Base-by-base conservation (phyloP, 1,140 invertebrate species). In the Polypedilum pembai region DNA sequence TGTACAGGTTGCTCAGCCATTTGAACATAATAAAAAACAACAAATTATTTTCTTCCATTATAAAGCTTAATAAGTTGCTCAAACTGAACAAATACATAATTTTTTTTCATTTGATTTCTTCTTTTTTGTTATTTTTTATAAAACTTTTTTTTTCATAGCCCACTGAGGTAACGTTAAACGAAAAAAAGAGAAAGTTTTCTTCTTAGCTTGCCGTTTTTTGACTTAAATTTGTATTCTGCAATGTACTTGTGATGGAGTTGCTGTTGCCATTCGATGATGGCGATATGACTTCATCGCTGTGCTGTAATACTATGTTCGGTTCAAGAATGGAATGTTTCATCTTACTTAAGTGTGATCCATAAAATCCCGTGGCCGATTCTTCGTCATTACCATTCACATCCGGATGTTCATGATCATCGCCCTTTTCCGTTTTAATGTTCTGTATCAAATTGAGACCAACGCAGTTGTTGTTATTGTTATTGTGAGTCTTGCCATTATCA, bases 81-180 rank as follows among this genome's bases (percentile, higher is more conserved):
- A 56, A 33, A 56, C 45, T 56, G 45, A 56, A 56, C 45, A 56
- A 33, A 56, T 56, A 56, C 45, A 56, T 56, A 56, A 12, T 18
- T 69, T 21, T 69, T 69, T 18, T 69, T 69, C 65, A 18, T 69
- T 69, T 69, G 7, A 21, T 69, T 21, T 69, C 17, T 18, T 21
- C 18, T 20, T 15, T 56, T 56, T 56, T 56, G 45, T 56, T 15
- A 56, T 15, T 56, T 66, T 66, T 69, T 69, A 21, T 69, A 20
- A 17, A 17, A 15, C 45, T 15, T 15, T 17, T 56, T n/a, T 20
- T 18, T 69, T 69, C 65, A 69, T 69, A 69, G 65, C 65, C 65
- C 65, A 69, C 20, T 69, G 65, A 69, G 65, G 65, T 69, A 69
- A 69, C 65, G 20, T 69, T 69, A 69, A 69, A 69, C 65, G 65